Conservation (phyloP, 2,888 invertebrate genomes). For the Eupithecia inturbata region DNA sequence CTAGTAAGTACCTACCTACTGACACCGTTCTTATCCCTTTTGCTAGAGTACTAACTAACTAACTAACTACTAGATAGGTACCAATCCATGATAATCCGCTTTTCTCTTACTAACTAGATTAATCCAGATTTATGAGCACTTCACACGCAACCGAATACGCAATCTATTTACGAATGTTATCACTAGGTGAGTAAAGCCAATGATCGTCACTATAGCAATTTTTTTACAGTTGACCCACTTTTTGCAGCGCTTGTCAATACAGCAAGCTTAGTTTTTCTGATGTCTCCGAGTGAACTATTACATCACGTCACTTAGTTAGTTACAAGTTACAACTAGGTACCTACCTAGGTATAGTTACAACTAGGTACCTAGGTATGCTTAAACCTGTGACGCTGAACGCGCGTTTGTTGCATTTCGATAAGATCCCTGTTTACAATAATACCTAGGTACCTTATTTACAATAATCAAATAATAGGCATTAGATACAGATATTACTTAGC, state of each 20-base stretch:
- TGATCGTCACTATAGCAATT: not conserved
- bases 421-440: not conserved
- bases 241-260: not conserved
- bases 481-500: too few relatives aligned
- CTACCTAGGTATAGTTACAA: too few relatives aligned
- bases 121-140: not conserved
- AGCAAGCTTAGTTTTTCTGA: conserved; percentile 4
- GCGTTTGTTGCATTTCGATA: not conserved
- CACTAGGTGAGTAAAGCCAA: not conserved
- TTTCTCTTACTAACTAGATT: not conserved
- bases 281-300: not conserved
- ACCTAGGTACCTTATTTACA: not conserved
- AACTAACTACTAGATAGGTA: too few relatives aligned
- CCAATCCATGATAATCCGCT: not conserved
- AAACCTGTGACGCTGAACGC: not conserved
- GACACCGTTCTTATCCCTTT: too few relatives aligned
- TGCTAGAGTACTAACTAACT: too few relatives aligned
- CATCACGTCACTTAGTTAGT: not conserved
- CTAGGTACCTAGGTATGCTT: too few relatives aligned
- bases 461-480: not conserved
- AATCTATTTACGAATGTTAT: not conserved
- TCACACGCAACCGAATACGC: not conserved
- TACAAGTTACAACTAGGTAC: too few relatives aligned
- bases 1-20: too few relatives aligned
- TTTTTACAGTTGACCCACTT: not conserved